phyloP scores from a whole-genome alignment of 64 coral and sea anemone species.

The Anthopleura sola region DNA sequence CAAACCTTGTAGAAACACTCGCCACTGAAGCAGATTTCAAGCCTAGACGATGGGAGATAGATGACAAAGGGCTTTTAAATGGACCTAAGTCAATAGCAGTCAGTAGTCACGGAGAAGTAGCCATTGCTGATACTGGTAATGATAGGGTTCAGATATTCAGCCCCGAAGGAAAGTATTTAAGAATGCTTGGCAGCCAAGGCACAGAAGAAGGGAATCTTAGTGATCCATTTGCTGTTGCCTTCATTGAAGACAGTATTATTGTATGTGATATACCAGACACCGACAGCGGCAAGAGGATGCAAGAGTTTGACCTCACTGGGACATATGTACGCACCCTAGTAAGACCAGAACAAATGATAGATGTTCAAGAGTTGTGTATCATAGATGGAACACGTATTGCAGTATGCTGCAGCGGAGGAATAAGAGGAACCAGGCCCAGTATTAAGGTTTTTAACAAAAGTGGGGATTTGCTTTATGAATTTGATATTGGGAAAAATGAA shows the following conservation, averaged over 20 bases:
- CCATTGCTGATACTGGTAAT: conserved; percentile 67
- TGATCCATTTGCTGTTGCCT: conserved; percentile 56
- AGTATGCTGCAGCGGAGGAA: too few relatives aligned
- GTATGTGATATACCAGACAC: conserved; percentile 41
- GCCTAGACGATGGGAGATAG: conserved; percentile 55
- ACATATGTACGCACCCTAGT: background rate
- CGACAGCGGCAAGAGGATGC: conserved; percentile 55
- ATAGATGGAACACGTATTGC: background rate
- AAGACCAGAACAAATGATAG: background rate
- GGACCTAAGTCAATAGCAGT: conserved; percentile 50
- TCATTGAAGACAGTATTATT: conserved; percentile 27
- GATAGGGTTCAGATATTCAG: conserved; percentile 73
- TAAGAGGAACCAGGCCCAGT: too few relatives aligned
- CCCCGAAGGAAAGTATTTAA: conserved; percentile 61
- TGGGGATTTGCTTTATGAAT: too few relatives aligned
- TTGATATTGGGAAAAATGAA: too few relatives aligned
- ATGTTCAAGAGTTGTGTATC: background rate
- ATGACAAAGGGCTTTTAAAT: conserved; percentile 57
- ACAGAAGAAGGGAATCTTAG: too few relatives aligned
- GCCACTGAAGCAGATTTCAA: background rate
- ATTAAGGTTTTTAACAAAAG: too few relatives aligned
- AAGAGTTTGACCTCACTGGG: conserved; percentile 50
- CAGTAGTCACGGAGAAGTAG: conserved; percentile 58
- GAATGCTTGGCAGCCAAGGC: conserved; percentile 70
- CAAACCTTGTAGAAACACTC: background rate